These are phyloP conservation scores for Parotocinclus haroldoi DNA, from an alignment of 2,797 vertebrate genomes.

Conservation along the genomic window DNA sequence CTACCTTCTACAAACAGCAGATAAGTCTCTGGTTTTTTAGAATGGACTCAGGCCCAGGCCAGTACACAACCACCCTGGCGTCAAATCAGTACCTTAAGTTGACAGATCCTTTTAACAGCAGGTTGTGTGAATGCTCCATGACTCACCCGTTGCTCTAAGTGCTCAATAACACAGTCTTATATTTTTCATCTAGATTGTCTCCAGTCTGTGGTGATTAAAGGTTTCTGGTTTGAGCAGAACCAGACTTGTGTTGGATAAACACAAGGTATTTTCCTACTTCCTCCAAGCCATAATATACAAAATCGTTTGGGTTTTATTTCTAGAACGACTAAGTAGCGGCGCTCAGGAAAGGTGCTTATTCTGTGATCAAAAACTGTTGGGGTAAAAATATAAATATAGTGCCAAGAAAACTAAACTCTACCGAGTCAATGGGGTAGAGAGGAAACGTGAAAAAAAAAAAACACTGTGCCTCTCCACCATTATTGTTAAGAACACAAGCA, in stretches of 20 bases:
- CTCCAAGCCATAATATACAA: neutral
- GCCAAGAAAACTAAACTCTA: constrained; percentile 13
- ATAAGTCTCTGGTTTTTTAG: neutral
- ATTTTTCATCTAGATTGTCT: constrained; percentile 18
- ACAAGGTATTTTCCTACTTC: constrained; percentile 4
- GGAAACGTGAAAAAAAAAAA: constrained; percentile 24
- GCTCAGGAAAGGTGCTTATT: neutral
- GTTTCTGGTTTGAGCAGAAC: constrained; percentile 7
- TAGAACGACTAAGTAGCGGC: too few relatives aligned
- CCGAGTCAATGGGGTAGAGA: constrained; percentile 25
- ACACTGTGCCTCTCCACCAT: constrained; percentile 25
- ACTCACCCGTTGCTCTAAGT: constrained; percentile 3
- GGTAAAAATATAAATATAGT: too few relatives aligned
- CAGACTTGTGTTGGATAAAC: constrained; percentile 30
- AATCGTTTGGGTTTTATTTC: too few relatives aligned
- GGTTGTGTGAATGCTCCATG: constrained; percentile 4
- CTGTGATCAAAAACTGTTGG: neutral
- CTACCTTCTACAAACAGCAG: neutral
- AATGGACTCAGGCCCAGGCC: neutral
- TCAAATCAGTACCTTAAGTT: too few relatives aligned
- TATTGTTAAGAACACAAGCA: constrained; percentile 34
- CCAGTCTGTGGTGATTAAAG: constrained; percentile 24
- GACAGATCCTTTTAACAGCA: neutral
- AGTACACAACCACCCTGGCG: too few relatives aligned
- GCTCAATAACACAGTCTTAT: constrained; percentile 25